Percentiles rank a stretch among this genome's conserved stretches.
Conservation (phyloP, 2,888 invertebrate genomes). For the Nymphalis urticae region DNA sequence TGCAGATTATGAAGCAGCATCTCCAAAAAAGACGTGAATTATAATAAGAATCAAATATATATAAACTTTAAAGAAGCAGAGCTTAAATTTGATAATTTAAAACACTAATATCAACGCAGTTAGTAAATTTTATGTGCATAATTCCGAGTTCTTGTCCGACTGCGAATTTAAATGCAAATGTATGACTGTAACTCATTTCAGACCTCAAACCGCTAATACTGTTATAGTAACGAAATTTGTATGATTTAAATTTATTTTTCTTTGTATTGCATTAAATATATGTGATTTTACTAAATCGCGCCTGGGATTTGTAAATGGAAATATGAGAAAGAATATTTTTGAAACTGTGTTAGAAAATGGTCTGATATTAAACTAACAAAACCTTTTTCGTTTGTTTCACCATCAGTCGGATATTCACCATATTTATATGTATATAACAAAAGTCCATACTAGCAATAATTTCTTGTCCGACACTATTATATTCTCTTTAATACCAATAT, state of each 20-base stretch:
- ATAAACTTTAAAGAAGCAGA: slow-evolving; percentile 1
- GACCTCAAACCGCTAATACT: slow-evolving; percentile 35
- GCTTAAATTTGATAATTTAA: slow-evolving; percentile 32
- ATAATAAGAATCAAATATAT: neutral
- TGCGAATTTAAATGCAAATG: slow-evolving; percentile 40
- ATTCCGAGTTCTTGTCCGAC: slow-evolving; percentile 35
- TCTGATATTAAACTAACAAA: too few relatives aligned
- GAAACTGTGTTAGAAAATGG: too few relatives aligned
- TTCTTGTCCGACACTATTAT: too few relatives aligned
- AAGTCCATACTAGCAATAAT: too few relatives aligned
- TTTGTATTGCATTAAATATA: neutral
- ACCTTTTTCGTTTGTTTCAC: too few relatives aligned
- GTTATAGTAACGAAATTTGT: slow-evolving; percentile 17
- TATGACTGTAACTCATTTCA: slow-evolving; percentile 37
- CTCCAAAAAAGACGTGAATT: neutral
- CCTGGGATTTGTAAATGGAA: too few relatives aligned
- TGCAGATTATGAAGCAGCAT: too few relatives aligned
- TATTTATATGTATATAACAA: too few relatives aligned
- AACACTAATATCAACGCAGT: slow-evolving; percentile 28
- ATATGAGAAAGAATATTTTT: too few relatives aligned
- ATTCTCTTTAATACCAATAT: too few relatives aligned
- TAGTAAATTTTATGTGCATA: slow-evolving; percentile 41
- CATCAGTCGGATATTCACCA: too few relatives aligned
- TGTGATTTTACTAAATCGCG: neutral
- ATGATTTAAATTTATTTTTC: slow-evolving; percentile 5